phyloP scores from a whole-genome alignment of 2,888 invertebrate genomes.

The Cepaea hortensis region DNA sequence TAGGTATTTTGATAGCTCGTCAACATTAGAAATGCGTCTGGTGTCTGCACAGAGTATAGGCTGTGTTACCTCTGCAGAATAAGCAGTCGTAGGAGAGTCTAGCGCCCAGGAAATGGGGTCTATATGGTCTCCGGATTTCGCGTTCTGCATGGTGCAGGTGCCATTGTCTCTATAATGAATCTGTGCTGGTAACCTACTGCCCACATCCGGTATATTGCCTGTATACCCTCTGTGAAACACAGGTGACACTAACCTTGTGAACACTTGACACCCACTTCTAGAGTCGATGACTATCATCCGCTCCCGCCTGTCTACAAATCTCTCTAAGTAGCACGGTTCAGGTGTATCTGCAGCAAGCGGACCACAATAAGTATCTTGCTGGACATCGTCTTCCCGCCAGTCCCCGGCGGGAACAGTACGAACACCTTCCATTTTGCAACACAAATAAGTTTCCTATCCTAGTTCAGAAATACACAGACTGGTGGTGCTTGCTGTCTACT shows the following conservation, averaged over 20 bases:
- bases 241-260: background rate
- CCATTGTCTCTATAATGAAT: no score
- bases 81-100: background rate
- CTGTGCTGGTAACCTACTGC: background rate
- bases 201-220: no score
- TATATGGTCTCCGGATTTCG: no score
- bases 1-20: background rate
- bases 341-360: background rate
- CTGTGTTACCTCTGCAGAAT: no score
- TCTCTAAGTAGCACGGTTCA: background rate
- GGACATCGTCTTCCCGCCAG: no score
- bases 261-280: background rate
- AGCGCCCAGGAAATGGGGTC: background rate
- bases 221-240: no score
- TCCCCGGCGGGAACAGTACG: background rate
- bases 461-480: no score
- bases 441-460: background rate
- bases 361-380: background rate
- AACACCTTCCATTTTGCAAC: background rate
- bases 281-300: background rate
- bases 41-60: background rate
- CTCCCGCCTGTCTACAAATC: conserved; percentile 28
- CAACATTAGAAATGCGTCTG: background rate
- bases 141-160: no score
- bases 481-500: no score